Conservation (phyloP, 23 tunicate genomes). For the Oikopleura albicans region DNA sequence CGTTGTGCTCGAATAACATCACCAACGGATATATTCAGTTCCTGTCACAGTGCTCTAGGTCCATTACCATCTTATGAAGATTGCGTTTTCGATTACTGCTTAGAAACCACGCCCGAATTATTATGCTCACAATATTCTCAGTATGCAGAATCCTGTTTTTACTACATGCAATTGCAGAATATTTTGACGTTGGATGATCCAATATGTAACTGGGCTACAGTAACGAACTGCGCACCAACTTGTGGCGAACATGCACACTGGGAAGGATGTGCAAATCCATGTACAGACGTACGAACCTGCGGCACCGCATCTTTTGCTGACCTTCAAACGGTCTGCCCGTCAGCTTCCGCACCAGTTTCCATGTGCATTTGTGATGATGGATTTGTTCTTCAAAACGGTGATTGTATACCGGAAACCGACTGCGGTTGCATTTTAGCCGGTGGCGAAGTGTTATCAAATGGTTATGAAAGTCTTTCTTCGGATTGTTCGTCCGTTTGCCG, state of each 20-base stretch:
- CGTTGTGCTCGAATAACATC: conserved; percentile 17
- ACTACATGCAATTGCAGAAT: too few species aligned
- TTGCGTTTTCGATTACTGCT: conserved; percentile 26
- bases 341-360: not conserved
- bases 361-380: conserved; percentile 19
- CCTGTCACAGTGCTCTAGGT: conserved; percentile 18
- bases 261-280: conserved; percentile 18
- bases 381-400: conserved; percentile 15
- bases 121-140: too few species aligned
- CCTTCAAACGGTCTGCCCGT: not conserved
- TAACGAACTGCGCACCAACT: conserved; percentile 8
- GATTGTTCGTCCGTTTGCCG: too few species aligned
- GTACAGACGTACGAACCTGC: conserved; percentile 21
- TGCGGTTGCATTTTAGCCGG: too few species aligned
- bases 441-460: too few species aligned
- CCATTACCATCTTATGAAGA: not conserved
- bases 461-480: too few species aligned
- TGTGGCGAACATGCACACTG: conserved; percentile 19
- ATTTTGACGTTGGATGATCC: not conserved
- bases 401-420: too few species aligned
- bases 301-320: not conserved
- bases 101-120: too few species aligned
- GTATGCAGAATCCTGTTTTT: too few species aligned
- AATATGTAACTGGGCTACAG: conserved; percentile 21
- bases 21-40: conserved; percentile 9